phyloP scores from a whole-genome alignment of 2,888 invertebrate genomes.

The Aspidiotus destructor region DNA sequence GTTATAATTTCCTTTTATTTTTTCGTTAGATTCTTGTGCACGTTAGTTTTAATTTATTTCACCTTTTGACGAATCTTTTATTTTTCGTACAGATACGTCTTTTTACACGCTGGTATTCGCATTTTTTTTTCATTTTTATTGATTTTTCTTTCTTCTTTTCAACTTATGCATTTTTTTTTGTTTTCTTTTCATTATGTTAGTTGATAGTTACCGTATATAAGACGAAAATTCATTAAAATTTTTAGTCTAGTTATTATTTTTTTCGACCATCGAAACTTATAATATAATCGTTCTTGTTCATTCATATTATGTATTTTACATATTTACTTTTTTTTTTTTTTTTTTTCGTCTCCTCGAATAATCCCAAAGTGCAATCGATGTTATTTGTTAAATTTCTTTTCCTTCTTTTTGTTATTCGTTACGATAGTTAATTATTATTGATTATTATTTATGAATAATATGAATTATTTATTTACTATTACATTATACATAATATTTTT shows the following conservation, averaged over 20 bases:
- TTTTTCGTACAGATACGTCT: slow-evolving; percentile 8
- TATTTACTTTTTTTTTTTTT: slow-evolving; percentile 18
- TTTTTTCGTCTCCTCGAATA: slow-evolving; percentile 12
- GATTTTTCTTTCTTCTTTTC: slow-evolving; percentile 13
- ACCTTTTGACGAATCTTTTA: slow-evolving; percentile 18
- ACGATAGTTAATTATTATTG: slow-evolving; percentile 9
- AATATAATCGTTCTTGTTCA: background rate
- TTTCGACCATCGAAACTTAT: slow-evolving; percentile 2
- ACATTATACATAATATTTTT: no score
- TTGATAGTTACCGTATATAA: slow-evolving; percentile 29
- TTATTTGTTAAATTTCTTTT: slow-evolving; percentile 23
- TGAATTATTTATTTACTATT: no score
- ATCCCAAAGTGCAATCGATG: slow-evolving; percentile 29
- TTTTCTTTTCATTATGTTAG: slow-evolving; percentile 28
- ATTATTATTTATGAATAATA: background rate
- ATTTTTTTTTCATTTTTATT: slow-evolving; percentile 15
- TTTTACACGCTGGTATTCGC: slow-evolving; percentile 9
- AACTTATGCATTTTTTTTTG: slow-evolving; percentile 10
- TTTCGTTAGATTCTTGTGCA: slow-evolving; percentile 11
- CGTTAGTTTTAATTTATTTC: slow-evolving; percentile 25
- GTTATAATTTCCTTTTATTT: slow-evolving; percentile 12
- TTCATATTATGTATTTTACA: background rate
- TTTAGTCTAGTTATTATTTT: slow-evolving; percentile 12
- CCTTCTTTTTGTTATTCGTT: slow-evolving; percentile 9
- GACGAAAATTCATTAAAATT: slow-evolving; percentile 19